These are phyloP conservation scores for Nezara viridula DNA, from an alignment of 2,888 invertebrate species.

Conservation along the genomic window DNA sequence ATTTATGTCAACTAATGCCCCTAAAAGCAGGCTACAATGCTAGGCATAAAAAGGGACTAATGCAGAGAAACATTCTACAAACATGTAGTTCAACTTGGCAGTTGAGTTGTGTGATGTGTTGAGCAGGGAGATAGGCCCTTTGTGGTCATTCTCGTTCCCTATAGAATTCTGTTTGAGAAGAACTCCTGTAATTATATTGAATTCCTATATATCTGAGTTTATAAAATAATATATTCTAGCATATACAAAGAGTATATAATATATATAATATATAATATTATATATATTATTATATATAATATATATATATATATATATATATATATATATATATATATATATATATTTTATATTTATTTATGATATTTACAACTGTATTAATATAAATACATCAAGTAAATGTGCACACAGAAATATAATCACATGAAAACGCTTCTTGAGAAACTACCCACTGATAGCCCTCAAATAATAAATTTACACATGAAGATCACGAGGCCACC, in stretches of 20 bases:
- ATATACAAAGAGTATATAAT: background rate
- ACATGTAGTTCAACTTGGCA: background rate
- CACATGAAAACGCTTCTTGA: too few species aligned
- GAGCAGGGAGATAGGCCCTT: background rate
- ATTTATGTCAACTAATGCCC: background rate
- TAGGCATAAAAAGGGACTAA: background rate
- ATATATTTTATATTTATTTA: too few species aligned
- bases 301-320: too few species aligned
- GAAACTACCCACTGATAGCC: too few species aligned
- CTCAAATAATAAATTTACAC: too few species aligned
- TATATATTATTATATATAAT: too few species aligned
- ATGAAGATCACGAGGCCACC: too few species aligned
- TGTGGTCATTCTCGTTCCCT: background rate
- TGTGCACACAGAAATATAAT: too few species aligned
- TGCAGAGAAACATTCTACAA: background rate
- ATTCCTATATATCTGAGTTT: background rate
- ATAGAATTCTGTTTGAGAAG: background rate
- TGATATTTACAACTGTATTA: too few species aligned
- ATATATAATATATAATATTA: too few species aligned
- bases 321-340: too few species aligned
- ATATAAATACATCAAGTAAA: too few species aligned
- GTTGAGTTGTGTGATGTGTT: constrained; percentile 2
- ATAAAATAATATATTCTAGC: background rate
- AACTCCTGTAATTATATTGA: background rate
- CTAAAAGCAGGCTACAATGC: background rate